These are phyloP conservation scores for Corythoichthys intestinalis DNA, from an alignment of 2,113 vertebrate species.

Conservation along the genomic window DNA sequence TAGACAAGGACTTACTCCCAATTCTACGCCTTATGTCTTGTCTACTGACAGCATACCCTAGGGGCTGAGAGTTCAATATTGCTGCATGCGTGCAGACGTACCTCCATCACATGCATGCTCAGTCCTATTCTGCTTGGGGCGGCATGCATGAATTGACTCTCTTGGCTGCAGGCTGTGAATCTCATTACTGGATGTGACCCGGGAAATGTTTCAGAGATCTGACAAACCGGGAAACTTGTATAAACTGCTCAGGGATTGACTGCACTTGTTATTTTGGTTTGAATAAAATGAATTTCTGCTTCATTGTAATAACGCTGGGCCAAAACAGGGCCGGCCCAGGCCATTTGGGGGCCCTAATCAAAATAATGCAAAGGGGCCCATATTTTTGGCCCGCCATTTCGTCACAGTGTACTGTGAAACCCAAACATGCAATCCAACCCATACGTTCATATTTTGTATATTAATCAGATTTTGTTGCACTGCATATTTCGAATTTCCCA, in stretches of 20 bases:
- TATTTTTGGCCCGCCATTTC: no score
- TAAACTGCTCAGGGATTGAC: not conserved
- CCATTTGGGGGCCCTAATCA: no score
- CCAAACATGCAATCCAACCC: no score
- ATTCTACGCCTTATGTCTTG: not conserved
- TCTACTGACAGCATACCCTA: not conserved
- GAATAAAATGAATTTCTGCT: not conserved
- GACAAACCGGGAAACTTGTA: not conserved
- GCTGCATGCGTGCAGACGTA: not conserved
- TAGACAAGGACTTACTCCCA: not conserved
- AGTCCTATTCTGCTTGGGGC: not conserved
- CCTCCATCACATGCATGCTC: not conserved
- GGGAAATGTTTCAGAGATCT: not conserved
- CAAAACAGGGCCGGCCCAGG: not conserved
- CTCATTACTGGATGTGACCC: not conserved
- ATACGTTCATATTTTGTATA: no score
- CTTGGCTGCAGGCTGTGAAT: not conserved
- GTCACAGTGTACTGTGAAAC: no score
- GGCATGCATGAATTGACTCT: not conserved
- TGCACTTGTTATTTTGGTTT: not conserved
- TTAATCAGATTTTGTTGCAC: no score
- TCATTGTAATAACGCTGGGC: not conserved
- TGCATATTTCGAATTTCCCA: no score
- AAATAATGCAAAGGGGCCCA: no score
- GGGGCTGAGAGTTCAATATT: not conserved